Percentiles rank a stretch among this genome's conserved stretches.
phyloP scores from a whole-genome alignment of 2,888 invertebrate genomes.

The Caenorhabditis imperialis region DNA sequence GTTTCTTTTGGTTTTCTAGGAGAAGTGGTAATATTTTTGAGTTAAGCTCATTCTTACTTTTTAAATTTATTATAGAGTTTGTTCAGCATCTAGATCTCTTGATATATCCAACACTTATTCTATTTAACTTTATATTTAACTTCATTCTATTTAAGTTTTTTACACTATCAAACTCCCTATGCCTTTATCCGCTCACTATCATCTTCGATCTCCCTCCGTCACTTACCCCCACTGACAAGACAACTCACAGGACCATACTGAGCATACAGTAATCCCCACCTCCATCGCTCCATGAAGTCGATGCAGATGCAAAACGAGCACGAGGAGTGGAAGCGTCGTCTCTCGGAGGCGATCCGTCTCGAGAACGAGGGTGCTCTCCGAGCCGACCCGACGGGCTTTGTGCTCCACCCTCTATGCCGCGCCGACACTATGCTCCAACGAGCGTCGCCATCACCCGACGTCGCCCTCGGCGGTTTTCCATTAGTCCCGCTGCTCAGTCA shows the following conservation, averaged over 20 bases:
- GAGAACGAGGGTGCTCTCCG: conserved; percentile 18
- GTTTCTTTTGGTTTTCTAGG: too few species aligned
- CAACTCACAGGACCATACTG: too few species aligned
- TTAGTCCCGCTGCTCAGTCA: conserved; percentile 12
- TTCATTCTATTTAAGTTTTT: too few species aligned
- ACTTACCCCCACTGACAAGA: too few species aligned
- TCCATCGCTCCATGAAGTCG: conserved; percentile 12
- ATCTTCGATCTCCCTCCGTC: conserved; percentile 17
- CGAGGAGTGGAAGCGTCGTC: conserved; percentile 38
- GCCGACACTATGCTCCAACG: conserved; percentile 35
- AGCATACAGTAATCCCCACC: not conserved
- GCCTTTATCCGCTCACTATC: too few species aligned
- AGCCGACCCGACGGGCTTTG: conserved; percentile 21
- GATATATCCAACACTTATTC: too few species aligned
- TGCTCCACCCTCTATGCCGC: conserved; percentile 43
- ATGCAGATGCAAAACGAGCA: conserved; percentile 20
- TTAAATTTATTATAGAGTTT: too few species aligned
- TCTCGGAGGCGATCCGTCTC: conserved; percentile 36
- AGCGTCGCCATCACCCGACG: conserved; percentile 4
- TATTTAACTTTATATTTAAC: too few species aligned
- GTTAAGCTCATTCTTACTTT: too few species aligned
- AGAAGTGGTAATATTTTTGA: too few species aligned
- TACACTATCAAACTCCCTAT: too few species aligned
- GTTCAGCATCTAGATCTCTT: too few species aligned
- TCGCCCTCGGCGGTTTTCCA: conserved; percentile 53